Conservation (phyloP, 2,797 vertebrate species). For the Botia almorhae region DNA sequence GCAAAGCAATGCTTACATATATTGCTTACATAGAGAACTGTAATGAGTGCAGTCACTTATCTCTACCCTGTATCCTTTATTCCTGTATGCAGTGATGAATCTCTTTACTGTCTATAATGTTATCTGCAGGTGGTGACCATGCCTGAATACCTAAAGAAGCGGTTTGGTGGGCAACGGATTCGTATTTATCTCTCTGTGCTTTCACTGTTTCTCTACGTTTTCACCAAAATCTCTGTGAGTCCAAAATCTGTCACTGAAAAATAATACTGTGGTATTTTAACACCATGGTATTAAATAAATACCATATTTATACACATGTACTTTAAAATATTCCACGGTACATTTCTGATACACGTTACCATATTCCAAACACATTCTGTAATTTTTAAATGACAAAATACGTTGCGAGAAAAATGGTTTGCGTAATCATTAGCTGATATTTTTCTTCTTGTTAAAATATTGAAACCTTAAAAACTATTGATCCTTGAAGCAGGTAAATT, state of each 20-base stretch:
- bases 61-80: not conserved
- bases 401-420: too few species aligned
- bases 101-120: not conserved
- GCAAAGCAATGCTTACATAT: slow-evolving; percentile 30
- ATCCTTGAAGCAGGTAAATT: too few species aligned
- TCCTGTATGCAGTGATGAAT: not conserved
- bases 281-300: too few species aligned
- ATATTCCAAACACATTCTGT: too few species aligned
- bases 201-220: slow-evolving; percentile 86
- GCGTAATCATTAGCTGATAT: too few species aligned
- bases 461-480: too few species aligned
- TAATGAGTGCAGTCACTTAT: not conserved
- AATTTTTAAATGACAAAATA: too few species aligned
- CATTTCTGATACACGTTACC: too few species aligned
- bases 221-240: slow-evolving; percentile 95
- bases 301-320: too few species aligned
- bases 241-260: not conserved
- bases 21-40: not conserved
- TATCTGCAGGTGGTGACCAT: slow-evolving; percentile 89
- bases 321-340: too few species aligned
- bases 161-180: slow-evolving; percentile 91
- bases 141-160: slow-evolving; percentile 92
- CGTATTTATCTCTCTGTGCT: slow-evolving; percentile 91
- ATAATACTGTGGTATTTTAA: too few species aligned
- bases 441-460: too few species aligned